Percentiles rank a stretch among this genome's conserved stretches.
Evolutionary conservation across 2,888 invertebrate species (phyloP).

Genomic region (Mythimna ferrago): DNA sequence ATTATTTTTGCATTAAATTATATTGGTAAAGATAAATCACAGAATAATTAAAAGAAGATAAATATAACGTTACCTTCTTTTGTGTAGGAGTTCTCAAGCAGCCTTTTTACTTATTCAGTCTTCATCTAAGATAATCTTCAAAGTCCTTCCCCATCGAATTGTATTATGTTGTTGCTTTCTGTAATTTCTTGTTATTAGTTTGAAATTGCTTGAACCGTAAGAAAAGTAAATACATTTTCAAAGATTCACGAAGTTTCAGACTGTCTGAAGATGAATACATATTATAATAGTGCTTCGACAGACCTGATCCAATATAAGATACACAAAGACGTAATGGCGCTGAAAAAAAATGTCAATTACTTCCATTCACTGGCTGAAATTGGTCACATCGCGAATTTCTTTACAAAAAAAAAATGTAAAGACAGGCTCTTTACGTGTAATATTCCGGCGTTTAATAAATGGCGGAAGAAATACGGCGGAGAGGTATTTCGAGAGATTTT

Average conservation of each 20-base stretch:
- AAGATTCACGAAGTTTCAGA: slow-evolving; percentile 15
- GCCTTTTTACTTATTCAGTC: slow-evolving; percentile 35
- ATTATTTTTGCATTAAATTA: slow-evolving; percentile 14
- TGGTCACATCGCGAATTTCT: slow-evolving; percentile 70
- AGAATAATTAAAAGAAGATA: slow-evolving; percentile 28
- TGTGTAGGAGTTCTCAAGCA: slow-evolving; percentile 32
- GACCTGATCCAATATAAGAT: slow-evolving; percentile 48
- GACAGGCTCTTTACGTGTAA: slow-evolving; percentile 70
- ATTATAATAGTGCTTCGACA: slow-evolving; percentile 20
- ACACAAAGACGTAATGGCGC: slow-evolving; percentile 53
- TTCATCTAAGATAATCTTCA: slow-evolving; percentile 43
- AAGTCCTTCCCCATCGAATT: slow-evolving; percentile 22
- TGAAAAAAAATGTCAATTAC: slow-evolving; percentile 64
- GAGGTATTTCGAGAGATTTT: slow-evolving; percentile 71
- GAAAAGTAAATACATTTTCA: slow-evolving; percentile 35
- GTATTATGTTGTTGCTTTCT: slow-evolving; percentile 30
- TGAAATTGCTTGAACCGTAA: neutral
- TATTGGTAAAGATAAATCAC: slow-evolving; percentile 27
- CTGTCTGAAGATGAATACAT: slow-evolving; percentile 6
- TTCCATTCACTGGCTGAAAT: slow-evolving; percentile 67
- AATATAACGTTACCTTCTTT: slow-evolving; percentile 33
- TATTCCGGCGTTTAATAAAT: slow-evolving; percentile 75
- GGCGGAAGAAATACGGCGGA: slow-evolving; percentile 72
- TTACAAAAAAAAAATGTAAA: slow-evolving; percentile 65
- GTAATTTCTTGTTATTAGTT: slow-evolving; percentile 23